Evolutionary conservation across 2,113 vertebrate genomes (phyloP), one percentile per base, ranked within the genome.

Genomic region (Alligator mississippiensis): DNA sequence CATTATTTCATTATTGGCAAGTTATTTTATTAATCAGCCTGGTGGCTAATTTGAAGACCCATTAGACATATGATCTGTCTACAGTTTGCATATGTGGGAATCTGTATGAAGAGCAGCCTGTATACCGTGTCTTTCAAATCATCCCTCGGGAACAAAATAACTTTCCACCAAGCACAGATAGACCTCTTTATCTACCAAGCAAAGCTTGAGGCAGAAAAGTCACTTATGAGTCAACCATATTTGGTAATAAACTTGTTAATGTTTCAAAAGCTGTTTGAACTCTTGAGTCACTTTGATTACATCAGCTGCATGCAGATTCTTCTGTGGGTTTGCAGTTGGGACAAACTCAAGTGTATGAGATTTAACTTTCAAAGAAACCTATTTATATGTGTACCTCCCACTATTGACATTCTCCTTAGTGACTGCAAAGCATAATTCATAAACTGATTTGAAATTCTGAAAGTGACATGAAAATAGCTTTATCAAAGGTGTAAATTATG

Each of bases 201-300:
- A 68, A 70, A 66, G 66, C 83, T 3, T 6, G 47, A 75, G 74
- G 60, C 90, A 47, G 27, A 64, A 55, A 63, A 4, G 24, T 1
- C 8, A 79, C 63, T 27, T 66, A 63, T 59, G 4, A 57, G 75
- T 30, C 57, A 60, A 1, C 94, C 66, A 3, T 88, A 64, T 92
- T 92, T 88, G 92, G 93, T 82, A 81, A 85, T 25, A 58, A 84
- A 68, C 64, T 66, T 7, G 68, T 12, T 66, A 84, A 17, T 12
- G 4, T 27, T 84, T 88, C 25, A 2, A n/a, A 90, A 90, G 60
- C 86, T 27, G 28, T 82, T 80, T 47, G 77, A 63, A 84, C 58
- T 3, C n/a, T 18, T 68, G 87, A 85, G 64, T 76, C 68, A 11
- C 54, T 62, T 27, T 58, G 70, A 57, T 80, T 79, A 11, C 68